Base-by-base conservation (phyloP, 2,113 vertebrate genomes). In the Murina feae region DNA sequence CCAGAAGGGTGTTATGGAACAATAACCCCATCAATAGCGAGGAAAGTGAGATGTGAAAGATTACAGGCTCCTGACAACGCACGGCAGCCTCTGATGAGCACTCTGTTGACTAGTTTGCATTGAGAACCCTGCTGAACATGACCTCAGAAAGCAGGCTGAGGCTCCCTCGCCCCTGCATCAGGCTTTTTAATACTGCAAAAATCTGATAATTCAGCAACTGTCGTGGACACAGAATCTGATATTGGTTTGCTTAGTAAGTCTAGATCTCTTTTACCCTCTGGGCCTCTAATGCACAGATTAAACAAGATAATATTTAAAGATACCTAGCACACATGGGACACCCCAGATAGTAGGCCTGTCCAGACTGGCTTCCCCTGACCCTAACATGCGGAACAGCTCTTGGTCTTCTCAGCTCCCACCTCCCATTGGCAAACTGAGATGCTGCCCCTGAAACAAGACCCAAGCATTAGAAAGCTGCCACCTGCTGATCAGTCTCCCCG, bases 91-190 rank as follows among this genome's bases (percentile, higher is more conserved):
- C 23, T n/a, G 35, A 74, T 51, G 76, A 94, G 42, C 0, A 0
- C 74, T 63, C 88, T 79, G 74, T 58, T 66, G 91, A 72, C 35
- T 89, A 84, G 76, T 96, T 93, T 94, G 65, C 91, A 87, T 92
- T 44, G 74, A 79, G 76, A 69, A 76, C 74, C 20, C 17, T 47
- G 58, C 39, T 6, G 39, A 55, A 35, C 13, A 5, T 20, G 71
- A 63, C 80, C 91, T 95, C 75, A n/a, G 16, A 80, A 28, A 35
- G 37, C n/a, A 55, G 71, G 51, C 23, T 21, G 39, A 86, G 25
- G 47, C 12, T 87, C 80, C 47, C 74, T 28, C 25, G 18, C 58
- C 25, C 14, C 65, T 28, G 28, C 37, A 4, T 55, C 76, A 72
- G 76, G 51, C 39, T 86, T 88, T 91, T 63, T 49, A 85, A 51